phyloP scores from a whole-genome alignment of 23 tunicate species.

The Ciona savignyi region DNA sequence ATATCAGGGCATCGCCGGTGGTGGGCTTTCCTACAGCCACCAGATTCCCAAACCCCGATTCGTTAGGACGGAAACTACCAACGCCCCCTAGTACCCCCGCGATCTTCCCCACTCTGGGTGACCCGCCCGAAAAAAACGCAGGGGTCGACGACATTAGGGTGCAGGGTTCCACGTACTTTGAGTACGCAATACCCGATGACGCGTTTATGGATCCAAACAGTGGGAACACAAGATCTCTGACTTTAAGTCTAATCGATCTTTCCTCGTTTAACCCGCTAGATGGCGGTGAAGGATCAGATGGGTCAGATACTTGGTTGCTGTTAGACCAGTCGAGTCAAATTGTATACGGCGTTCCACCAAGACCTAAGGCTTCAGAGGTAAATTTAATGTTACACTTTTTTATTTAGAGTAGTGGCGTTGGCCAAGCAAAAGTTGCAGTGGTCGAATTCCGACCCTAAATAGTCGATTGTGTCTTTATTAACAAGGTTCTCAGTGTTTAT shows the following conservation, averaged over 20 bases:
- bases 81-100: not conserved
- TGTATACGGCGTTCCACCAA: slow-evolving; percentile 54
- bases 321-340: slow-evolving; percentile 26
- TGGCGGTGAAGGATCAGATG: not conserved
- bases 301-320: slow-evolving; percentile 23
- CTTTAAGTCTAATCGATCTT: slow-evolving; percentile 7
- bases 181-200: slow-evolving; percentile 25
- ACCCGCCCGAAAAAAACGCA: slow-evolving; percentile 24
- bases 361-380: not conserved
- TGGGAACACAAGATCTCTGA: slow-evolving; percentile 25
- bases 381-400: too few relatives aligned
- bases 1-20: not conserved
- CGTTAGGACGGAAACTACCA: not conserved
- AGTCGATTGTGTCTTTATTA: too few relatives aligned
- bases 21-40: not conserved
- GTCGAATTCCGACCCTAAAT: too few relatives aligned
- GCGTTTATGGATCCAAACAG: slow-evolving; percentile 46
- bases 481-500: too few relatives aligned
- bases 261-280: not conserved
- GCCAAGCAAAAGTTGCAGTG: too few relatives aligned
- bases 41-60: not conserved
- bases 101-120: not conserved
- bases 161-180: slow-evolving; percentile 41
- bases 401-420: too few relatives aligned
- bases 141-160: slow-evolving; percentile 43